Evolutionary conservation across 2,888 invertebrate species (phyloP).

Genomic region (Odontocerum albicorne): DNA sequence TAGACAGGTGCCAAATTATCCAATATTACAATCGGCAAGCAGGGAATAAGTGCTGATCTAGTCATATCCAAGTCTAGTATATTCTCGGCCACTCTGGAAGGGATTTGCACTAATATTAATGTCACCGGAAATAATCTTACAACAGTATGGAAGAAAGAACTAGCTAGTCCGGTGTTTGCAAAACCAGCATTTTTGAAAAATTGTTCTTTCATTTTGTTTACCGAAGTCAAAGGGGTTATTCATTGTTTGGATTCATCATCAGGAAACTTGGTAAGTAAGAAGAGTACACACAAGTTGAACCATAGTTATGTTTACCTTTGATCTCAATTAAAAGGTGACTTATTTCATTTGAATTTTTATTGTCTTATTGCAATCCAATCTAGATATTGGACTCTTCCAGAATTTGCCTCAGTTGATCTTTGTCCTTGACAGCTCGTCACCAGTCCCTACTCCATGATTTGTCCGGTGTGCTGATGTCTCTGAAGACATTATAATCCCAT

Average conservation of each 20-base stretch:
- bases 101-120: slow-evolving; percentile 58
- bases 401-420: no score
- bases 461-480: no score
- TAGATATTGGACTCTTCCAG: no score
- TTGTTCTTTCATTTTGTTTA: slow-evolving; percentile 58
- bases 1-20: slow-evolving; percentile 54
- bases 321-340: no score
- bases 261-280: slow-evolving; percentile 53
- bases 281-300: no score
- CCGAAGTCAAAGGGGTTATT: slow-evolving; percentile 59
- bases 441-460: no score
- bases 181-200: slow-evolving; percentile 59
- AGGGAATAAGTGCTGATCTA: slow-evolving; percentile 55
- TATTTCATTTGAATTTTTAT: no score
- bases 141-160: slow-evolving; percentile 60
- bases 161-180: slow-evolving; percentile 67
- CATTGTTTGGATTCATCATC: slow-evolving; percentile 55
- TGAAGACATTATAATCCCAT: no score
- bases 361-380: no score
- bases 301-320: no score
- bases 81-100: slow-evolving; percentile 60
- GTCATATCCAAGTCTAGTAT: slow-evolving; percentile 47
- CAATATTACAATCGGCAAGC: slow-evolving; percentile 46
- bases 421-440: no score
- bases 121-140: slow-evolving; percentile 53